A percentile compares a stretch with the other conserved stretches of the same genome.
These are phyloP conservation scores for Meiosimyza platycephala DNA, from an alignment of 2,888 invertebrate genomes.

Conservation along the genomic window DNA sequence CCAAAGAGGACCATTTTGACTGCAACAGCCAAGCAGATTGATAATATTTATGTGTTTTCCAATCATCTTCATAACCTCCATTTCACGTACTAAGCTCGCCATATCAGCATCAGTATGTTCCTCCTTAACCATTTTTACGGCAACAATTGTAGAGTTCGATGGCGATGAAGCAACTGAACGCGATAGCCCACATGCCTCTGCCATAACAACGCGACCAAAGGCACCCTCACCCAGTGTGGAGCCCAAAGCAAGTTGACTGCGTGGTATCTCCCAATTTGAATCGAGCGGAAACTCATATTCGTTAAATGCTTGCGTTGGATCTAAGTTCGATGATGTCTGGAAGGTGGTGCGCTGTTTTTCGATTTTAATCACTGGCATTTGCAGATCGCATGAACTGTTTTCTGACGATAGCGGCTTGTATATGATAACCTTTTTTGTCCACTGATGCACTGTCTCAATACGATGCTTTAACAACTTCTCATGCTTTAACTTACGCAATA, in stretches of 20 bases:
- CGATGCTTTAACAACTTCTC: constrained; percentile 85
- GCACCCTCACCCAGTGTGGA: constrained; percentile 95
- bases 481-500: constrained; percentile 77
- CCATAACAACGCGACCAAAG: constrained; percentile 96
- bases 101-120: constrained; percentile 97
- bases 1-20: constrained; percentile 88
- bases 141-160: constrained; percentile 76
- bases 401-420: constrained; percentile 76
- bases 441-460: constrained; percentile 87
- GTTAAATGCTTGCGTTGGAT: constrained; percentile 77
- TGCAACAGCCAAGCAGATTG: constrained; percentile 95
- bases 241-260: constrained; percentile 82
- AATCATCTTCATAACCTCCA: constrained; percentile 99
- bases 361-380: constrained; percentile 90
- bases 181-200: constrained; percentile 76
- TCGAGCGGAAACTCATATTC: constrained; percentile 97
- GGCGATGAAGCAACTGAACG: constrained; percentile 44
- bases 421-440: constrained; percentile 91
- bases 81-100: constrained; percentile 96
- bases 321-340: constrained; percentile 72
- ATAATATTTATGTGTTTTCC: constrained; percentile 98
- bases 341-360: constrained; percentile 85
- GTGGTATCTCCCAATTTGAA: constrained; percentile 92
- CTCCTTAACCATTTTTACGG: constrained; percentile 99
- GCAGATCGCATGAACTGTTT: constrained; percentile 57